Evolutionary conservation across 2,797 vertebrate genomes (phyloP).

Genomic region (Hipposideros larvatus): DNA sequence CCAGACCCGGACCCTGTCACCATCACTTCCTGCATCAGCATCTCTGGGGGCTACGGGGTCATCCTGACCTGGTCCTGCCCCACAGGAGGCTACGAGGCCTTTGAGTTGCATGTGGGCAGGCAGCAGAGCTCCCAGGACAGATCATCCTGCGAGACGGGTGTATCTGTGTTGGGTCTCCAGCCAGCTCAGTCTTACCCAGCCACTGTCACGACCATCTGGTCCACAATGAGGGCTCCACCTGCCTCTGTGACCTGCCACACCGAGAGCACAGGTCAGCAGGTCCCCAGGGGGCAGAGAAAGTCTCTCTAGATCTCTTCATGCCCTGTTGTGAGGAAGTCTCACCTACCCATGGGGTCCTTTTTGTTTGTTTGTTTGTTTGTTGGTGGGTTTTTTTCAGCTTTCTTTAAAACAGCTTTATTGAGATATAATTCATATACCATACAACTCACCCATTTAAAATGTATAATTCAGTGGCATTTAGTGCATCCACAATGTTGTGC

Average conservation of each 20-base stretch:
- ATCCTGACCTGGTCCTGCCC: slow-evolving; percentile 80
- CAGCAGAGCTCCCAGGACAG: fast-evolving
- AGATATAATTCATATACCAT: background rate
- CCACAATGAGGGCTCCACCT: fast-evolving
- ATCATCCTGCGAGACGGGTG: fast-evolving
- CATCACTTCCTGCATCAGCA: slow-evolving; percentile 46
- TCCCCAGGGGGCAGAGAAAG: background rate
- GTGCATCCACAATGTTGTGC: fast-evolving
- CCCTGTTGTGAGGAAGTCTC: background rate
- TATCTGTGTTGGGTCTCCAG: background rate
- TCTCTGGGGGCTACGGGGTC: slow-evolving; percentile 42
- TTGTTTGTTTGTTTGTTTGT: background rate
- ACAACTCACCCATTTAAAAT: background rate
- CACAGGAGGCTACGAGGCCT: background rate
- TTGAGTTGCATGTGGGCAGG: slow-evolving; percentile 54
- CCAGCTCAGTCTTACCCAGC: slow-evolving; percentile 44
- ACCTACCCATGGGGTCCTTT: no score
- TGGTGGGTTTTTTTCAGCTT: background rate
- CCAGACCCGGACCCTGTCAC: background rate
- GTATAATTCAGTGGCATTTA: background rate
- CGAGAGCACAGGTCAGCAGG: slow-evolving; percentile 56
- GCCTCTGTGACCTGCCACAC: slow-evolving; percentile 38
- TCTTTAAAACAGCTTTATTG: background rate
- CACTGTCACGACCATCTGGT: slow-evolving; percentile 44
- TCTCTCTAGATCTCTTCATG: no score